Evolutionary conservation across 2,113 vertebrate genomes (phyloP), one percentile per base, ranked within the genome.

Genomic region (Nycticebus coucang): DNA sequence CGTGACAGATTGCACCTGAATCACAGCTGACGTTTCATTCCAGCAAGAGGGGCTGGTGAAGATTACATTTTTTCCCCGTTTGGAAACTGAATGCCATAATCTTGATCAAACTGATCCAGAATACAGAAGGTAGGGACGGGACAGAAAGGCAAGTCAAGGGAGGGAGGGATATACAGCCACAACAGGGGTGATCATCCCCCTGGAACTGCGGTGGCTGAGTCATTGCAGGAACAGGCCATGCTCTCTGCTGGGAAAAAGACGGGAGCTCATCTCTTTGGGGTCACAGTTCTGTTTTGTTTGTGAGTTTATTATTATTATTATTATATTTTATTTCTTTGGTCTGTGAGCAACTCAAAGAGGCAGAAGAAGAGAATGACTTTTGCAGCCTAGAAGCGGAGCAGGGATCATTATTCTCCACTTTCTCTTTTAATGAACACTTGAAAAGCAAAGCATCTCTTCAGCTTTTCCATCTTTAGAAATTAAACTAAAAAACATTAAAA

Each of bases 41-140:
- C 14, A 0, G 95, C 92, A 78, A 97, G 95, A 97, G 89, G 95
- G 96, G 98, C 98, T 98, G 96, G 95, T 6, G n/a, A 94, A 95
- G 96, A 95, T 92, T 95, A 96, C 86, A 17, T 57, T 95, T 69
- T 97, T 95, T 93, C 94, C 96, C 97, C 97, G n/a, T 97, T 95
- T 97, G 98, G 98, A 97, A 98, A 98, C 98, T 97, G 98, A 98
- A 98, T 97, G 98, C 98, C 98, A 98, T 98, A 98, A 97, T 72
- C 79, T 97, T 37, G 75, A 98, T 96, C 18, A 18, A 96, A 96
- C 81, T 14, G 50, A 69, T 77, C 15, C 59, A 95, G 97, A 98
- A 97, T 93, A 95, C 96, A 4, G 68, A 95, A 91, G 82, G 87
- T 91, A 59, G 94, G 90, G 97, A 93, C 93, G 68, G 85, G 82